Evolutionary conservation across 1,140 invertebrate genomes (phyloP), one percentile per base, ranked within the genome.

Genomic region (Druon quercuslanigerum): DNA sequence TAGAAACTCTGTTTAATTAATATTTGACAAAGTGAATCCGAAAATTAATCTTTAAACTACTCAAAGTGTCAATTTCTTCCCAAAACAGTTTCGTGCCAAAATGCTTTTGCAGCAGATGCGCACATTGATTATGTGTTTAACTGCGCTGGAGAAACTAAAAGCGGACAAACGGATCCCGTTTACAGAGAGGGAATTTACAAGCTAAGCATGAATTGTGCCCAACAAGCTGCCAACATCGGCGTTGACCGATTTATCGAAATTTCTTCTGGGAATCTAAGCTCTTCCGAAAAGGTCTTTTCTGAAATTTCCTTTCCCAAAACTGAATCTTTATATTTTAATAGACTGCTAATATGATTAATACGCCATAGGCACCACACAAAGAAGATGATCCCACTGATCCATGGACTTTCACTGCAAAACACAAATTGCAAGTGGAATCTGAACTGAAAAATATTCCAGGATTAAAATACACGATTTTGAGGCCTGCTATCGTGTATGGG

Each of bases 101-200:
- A 93, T 86, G 96, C 95, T 1, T 95, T 97, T 88, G 90, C 92
- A 20, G 93, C 93, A 54, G 90, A 89, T 51, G 84, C 86, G 2
- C 86, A 90, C 12, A 96, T 96, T 93, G 95, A 96, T 87, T 94
- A 94, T 91, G 96, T 97, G 33, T 94, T 97, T 71, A 98, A 98
- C 91, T 96, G 97, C 87, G 97, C 97, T 13, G 96, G 96, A 9
- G 97, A 98, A 91, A 98, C 97, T 2, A 96, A 97, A 90, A 94
- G 94, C 79, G 95, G 96, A 19, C 96, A 98, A 92, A 95, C 95
- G 51, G 96, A 98, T 90, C 94, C 96, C 1, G 96, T 98, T 9
- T 98, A 98, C 89, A 94, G 95, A 86, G 97, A 98, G 90, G 97
- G 97, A 8, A 96, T 98, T 82, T 93, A 95, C 19, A 96, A 96